Evolutionary conservation across 2,113 vertebrate genomes (phyloP), one percentile per base, ranked within the genome.

Genomic region (Oryzias woworae): DNA sequence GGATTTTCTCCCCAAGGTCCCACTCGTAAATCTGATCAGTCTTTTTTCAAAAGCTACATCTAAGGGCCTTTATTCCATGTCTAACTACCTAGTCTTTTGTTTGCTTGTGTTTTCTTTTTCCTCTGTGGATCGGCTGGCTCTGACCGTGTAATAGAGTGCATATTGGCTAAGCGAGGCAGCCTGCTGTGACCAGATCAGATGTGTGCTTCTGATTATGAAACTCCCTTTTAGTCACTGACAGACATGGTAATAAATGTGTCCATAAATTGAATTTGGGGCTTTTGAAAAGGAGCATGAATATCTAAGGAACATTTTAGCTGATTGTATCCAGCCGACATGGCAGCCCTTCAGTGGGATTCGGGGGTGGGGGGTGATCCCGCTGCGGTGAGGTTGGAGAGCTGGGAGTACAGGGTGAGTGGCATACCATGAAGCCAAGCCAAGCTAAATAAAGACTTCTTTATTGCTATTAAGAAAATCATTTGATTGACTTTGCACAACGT

Each of bases 221-320:
- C 85, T 87, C 85, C 92, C 93, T 86, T 96, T 94, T 89, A 94
- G 93, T 95, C 94, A 94, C 94, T 94, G 94, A 97, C 95, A 96
- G 95, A 96, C 95, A 94, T 91, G 93, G 94, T 94, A 96, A 97
- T 97, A 96, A 96, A 96, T 95, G 96, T 95, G 95, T 94, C 95
- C 93, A 96, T 95, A 98, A 98, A 98, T 97, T 96, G 94, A 97
- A 96, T 97, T 96, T 96, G 93, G 93, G 92, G 93, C 93, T 88
- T 91, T 92, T 95, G 93, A 93, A 95, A 88, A 94, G 94, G 93
- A 95, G 93, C 94, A 88, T 93, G 95, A 95, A 96, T 96, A 96
- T 95, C 94, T 95, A 94, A 94, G 92, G 92, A 95, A 92, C 90
- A 84, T 93, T 95, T 94, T 91, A 92, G 92, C 94, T 96, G 96